A percentile compares a stretch with the other conserved stretches of the same genome.
Conservation (phyloP, 2,113 vertebrate species). For the Cyprinodon variegatus region DNA sequence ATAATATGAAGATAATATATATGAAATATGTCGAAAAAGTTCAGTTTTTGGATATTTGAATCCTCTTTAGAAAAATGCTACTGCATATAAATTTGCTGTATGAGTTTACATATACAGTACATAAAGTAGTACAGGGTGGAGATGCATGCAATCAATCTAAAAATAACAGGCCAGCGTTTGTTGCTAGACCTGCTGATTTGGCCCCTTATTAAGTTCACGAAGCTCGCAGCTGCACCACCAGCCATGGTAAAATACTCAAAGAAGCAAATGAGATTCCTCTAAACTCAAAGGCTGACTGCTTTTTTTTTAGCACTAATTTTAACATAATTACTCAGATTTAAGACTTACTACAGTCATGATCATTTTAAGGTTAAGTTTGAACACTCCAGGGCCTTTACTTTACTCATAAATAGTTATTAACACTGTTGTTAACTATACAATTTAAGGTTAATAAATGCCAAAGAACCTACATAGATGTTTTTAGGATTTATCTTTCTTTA, state of each 20-base stretch:
- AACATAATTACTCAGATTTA: constrained; percentile 1
- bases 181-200: constrained; percentile 17
- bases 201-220: background rate
- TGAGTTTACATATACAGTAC: background rate
- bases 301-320: background rate
- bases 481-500: too few species aligned
- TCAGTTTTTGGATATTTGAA: too few species aligned
- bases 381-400: too few species aligned
- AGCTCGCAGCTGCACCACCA: constrained; percentile 14
- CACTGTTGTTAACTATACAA: too few species aligned
- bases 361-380: too few species aligned
- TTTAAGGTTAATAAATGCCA: too few species aligned
- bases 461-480: too few species aligned
- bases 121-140: background rate
- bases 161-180: background rate
- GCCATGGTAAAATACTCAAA: background rate
- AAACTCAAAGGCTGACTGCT: background rate
- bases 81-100: background rate
- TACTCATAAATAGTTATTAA: too few species aligned
- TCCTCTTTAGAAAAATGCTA: background rate
- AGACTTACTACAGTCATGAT: background rate
- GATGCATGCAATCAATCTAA: background rate
- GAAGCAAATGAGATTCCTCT: background rate
- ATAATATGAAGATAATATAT: too few species aligned
- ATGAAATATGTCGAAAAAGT: too few species aligned